A percentile compares a stretch with the other conserved stretches of the same genome.
These are phyloP conservation scores for Pituophis catenifer DNA, from an alignment of 2,113 vertebrate genomes.

Conservation along the genomic window DNA sequence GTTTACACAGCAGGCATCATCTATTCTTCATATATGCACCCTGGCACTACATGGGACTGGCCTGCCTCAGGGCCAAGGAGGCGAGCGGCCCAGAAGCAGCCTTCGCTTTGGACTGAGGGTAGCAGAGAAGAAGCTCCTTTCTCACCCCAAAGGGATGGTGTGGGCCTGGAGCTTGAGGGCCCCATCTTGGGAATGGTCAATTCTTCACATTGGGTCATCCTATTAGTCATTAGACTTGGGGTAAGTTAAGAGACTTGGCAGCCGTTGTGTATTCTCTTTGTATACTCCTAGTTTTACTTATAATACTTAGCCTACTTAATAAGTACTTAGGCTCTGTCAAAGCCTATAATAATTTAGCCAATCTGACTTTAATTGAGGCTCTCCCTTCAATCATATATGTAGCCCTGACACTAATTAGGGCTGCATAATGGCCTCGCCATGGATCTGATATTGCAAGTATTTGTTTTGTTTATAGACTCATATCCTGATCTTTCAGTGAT, in stretches of 20 bases:
- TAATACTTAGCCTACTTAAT: background rate
- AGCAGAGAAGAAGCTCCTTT: background rate
- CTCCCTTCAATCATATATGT: background rate
- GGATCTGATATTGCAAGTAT: background rate
- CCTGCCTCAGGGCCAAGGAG: background rate
- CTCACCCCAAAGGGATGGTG: background rate
- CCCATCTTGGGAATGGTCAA: background rate
- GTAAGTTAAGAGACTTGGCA: background rate
- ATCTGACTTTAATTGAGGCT: background rate
- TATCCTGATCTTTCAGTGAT: background rate
- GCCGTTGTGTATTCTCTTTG: background rate
- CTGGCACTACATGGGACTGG: background rate
- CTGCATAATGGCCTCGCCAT: background rate
- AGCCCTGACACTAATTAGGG: background rate
- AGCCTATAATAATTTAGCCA: background rate
- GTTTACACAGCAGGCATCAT: background rate
- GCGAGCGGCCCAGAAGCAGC: background rate
- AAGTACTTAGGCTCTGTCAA: background rate
- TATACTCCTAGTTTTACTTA: background rate
- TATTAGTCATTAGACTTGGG: background rate
- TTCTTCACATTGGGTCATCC: background rate
- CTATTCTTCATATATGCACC: background rate
- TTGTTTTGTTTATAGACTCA: background rate
- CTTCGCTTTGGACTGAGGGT: background rate
- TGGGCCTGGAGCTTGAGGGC: background rate